These are phyloP conservation scores for Lochmaea crataegi DNA, from an alignment of 2,888 invertebrate genomes.

Conservation along the genomic window DNA sequence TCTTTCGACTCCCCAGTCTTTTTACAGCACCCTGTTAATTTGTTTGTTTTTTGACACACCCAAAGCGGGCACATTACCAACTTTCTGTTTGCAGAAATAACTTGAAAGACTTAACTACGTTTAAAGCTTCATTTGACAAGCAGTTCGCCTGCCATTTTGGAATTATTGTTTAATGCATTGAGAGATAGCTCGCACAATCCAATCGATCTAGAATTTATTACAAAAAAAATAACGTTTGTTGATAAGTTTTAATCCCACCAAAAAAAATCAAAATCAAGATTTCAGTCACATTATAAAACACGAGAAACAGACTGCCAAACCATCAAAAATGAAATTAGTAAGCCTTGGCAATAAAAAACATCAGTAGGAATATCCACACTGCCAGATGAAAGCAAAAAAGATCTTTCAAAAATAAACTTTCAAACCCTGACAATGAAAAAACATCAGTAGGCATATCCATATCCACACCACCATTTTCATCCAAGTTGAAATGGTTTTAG, in stretches of 20 bases:
- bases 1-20: constrained; percentile 11
- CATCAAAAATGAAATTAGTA: too few relatives aligned
- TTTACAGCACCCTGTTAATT: constrained; percentile 21
- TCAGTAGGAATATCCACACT: too few relatives aligned
- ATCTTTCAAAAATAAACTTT: too few relatives aligned
- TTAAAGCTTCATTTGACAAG: constrained; percentile 45
- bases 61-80: constrained; percentile 20
- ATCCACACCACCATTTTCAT: too few relatives aligned
- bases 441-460: too few relatives aligned
- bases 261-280: background rate
- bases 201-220: constrained; percentile 16
- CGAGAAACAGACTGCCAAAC: too few relatives aligned
- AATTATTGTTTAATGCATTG: constrained; percentile 32
- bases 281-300: too few relatives aligned
- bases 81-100: constrained; percentile 38
- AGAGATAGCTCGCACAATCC: constrained; percentile 24
- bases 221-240: background rate
- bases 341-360: too few relatives aligned
- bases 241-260: too few relatives aligned
- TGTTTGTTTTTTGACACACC: background rate
- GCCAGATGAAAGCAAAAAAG: too few relatives aligned
- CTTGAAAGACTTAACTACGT: constrained; percentile 39
- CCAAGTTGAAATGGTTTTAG: too few relatives aligned
- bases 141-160: constrained; percentile 41
- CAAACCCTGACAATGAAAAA: too few relatives aligned